Conservation (phyloP, 1,140 invertebrate species). For the Pristionchus pacificus region DNA sequence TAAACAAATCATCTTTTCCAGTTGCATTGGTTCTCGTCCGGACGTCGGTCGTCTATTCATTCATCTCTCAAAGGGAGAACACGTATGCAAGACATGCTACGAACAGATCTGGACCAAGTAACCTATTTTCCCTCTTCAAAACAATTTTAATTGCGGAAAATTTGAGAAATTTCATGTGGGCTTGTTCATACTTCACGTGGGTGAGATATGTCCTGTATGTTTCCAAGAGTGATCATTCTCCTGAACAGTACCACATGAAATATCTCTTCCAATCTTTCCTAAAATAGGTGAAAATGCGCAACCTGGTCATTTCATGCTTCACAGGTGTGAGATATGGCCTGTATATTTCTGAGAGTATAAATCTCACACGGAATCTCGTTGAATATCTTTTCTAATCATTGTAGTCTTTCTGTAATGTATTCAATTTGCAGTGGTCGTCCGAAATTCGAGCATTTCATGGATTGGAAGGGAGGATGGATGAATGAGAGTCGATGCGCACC, state of each 20-base stretch:
- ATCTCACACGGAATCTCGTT: too few relatives aligned
- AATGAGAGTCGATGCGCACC: conserved; percentile 42
- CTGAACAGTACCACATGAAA: too few relatives aligned
- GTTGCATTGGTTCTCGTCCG: conserved; percentile 10
- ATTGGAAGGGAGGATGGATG: conserved; percentile 45
- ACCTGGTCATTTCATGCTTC: too few relatives aligned
- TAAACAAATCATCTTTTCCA: too few relatives aligned
- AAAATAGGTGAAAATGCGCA: too few relatives aligned
- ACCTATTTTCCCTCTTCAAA: conserved; percentile 9
- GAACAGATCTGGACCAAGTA: conserved; percentile 41
- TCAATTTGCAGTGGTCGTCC: conserved; percentile 34
- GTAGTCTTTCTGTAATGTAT: conserved; percentile 12
- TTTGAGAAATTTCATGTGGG: conserved; percentile 9
- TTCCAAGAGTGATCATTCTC: too few relatives aligned
- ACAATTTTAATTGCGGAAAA: conserved; percentile 11
- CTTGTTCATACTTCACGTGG: too few relatives aligned
- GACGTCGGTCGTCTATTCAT: conserved; percentile 26
- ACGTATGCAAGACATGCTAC: conserved; percentile 44
- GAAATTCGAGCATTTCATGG: conserved; percentile 26
- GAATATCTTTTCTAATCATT: too few relatives aligned
- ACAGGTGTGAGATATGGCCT: too few relatives aligned
- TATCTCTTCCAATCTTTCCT: too few relatives aligned
- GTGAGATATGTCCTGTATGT: too few relatives aligned
- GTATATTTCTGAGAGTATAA: too few relatives aligned
- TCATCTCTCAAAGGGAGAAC: conserved; percentile 43